Conservation (phyloP, 92 coral and sea anemone genomes). For the Desmophyllum pertusum region DNA sequence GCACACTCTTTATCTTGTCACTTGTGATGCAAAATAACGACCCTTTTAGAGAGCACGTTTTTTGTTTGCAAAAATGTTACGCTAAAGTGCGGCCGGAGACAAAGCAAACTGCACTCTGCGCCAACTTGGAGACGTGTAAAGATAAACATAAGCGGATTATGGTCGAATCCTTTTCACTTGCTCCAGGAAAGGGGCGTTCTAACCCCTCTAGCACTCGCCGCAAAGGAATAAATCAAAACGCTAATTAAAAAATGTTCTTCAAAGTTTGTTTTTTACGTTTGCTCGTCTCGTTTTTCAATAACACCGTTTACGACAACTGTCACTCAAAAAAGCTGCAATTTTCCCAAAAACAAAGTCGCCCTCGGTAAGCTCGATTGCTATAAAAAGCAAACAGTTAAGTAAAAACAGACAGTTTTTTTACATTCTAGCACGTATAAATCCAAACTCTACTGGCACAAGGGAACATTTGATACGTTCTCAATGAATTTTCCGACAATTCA, state of each 20-base stretch:
- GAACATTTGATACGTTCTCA: slow-evolving; percentile 18
- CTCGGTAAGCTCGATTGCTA: background rate
- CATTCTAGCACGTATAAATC: background rate
- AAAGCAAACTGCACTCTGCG: slow-evolving; percentile 35
- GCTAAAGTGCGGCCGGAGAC: slow-evolving; percentile 29
- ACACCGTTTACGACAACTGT: slow-evolving; percentile 13
- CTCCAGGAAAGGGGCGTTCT: slow-evolving; percentile 29
- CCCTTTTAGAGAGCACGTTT: slow-evolving; percentile 19
- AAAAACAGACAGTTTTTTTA: slow-evolving; percentile 7
- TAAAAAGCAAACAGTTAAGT: background rate
- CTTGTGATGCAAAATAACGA: slow-evolving; percentile 22
- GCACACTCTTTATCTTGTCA: slow-evolving; percentile 25
- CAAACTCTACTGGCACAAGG: background rate
- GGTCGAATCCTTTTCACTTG: background rate
- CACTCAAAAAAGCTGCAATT: slow-evolving; percentile 30
- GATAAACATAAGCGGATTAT: slow-evolving; percentile 35
- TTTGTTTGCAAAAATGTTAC: slow-evolving; percentile 38
- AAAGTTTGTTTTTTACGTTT: slow-evolving; percentile 40
- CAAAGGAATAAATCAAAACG: slow-evolving; percentile 41
- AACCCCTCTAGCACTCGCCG: slow-evolving; percentile 24
- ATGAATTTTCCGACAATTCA: slow-evolving; percentile 36
- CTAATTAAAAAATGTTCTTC: slow-evolving; percentile 42
- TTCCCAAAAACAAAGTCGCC: slow-evolving; percentile 22
- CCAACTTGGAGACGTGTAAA: slow-evolving; percentile 12
- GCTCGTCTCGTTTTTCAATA: slow-evolving; percentile 42